A percentile compares a stretch with the other conserved stretches of the same genome.
Conservation (phyloP, 2,888 invertebrate species). For the Hanleya hanleyi region DNA sequence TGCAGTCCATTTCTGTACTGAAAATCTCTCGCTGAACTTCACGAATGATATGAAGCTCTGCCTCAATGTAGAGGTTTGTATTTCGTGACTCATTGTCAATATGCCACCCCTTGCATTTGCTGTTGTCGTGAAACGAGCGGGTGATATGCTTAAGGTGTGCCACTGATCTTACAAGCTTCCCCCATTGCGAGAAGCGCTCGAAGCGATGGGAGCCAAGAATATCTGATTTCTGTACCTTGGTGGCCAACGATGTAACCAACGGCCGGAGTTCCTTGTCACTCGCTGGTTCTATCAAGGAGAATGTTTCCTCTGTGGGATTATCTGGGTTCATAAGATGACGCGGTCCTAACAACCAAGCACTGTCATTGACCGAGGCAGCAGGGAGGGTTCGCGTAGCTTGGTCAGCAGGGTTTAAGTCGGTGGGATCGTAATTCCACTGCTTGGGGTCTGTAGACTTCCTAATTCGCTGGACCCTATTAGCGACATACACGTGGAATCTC, state of each 20-base stretch:
- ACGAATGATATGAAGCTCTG: neutral
- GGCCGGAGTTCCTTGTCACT: neutral
- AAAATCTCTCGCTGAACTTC: conserved; percentile 7
- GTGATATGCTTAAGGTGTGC: conserved; percentile 7
- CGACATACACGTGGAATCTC: conserved; percentile 27
- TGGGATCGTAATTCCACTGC: conserved; percentile 2
- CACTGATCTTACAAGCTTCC: neutral
- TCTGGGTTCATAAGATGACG: neutral
- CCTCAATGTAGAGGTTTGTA: neutral
- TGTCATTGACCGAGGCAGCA: neutral
- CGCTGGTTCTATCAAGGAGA: neutral
- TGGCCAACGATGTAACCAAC: neutral
- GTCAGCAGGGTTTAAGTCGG: conserved; percentile 15
- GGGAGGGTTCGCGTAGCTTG: neutral
- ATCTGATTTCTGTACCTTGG: neutral
- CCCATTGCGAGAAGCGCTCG: neutral
- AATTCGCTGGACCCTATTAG: conserved; percentile 22
- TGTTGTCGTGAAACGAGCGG: neutral
- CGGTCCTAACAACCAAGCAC: neutral
- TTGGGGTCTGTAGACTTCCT: conserved; percentile 3
- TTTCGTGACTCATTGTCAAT: neutral
- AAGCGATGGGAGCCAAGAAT: conserved; percentile 4
- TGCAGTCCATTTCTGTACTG: neutral
- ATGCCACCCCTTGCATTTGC: neutral
- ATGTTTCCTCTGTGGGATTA: neutral